Conservation (phyloP, 2,113 vertebrate species). For the Isurus oxyrinchus region DNA sequence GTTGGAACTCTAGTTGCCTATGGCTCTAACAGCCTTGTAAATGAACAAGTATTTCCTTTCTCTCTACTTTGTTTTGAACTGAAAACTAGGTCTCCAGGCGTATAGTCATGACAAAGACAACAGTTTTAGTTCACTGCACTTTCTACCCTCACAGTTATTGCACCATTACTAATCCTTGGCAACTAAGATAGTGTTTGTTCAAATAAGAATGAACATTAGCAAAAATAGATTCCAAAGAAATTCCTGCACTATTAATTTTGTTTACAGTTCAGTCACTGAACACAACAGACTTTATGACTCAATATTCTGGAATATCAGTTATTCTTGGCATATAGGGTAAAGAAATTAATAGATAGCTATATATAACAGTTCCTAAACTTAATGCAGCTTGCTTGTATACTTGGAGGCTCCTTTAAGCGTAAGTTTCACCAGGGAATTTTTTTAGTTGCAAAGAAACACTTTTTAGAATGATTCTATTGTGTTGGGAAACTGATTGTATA, state of each 20-base stretch:
- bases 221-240: not conserved
- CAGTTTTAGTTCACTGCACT: not conserved
- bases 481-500: not conserved
- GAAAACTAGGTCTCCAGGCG: not conserved
- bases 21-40: not conserved
- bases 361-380: not conserved
- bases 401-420: too few relatives aligned
- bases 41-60: not conserved
- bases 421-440: not conserved
- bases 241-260: not conserved
- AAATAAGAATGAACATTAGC: constrained; percentile 22
- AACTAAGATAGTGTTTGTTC: not conserved
- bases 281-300: not conserved
- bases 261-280: not conserved
- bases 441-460: not conserved
- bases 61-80: not conserved
- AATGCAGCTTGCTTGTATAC: not conserved
- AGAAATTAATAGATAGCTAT: not conserved
- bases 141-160: not conserved
- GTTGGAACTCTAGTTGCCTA: not conserved
- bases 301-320: not conserved
- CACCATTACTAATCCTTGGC: not conserved
- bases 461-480: not conserved
- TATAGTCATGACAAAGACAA: not conserved
- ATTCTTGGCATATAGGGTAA: not conserved